phyloP scores from a whole-genome alignment of 2,888 invertebrate species.

The Periphyllus acericola region DNA sequence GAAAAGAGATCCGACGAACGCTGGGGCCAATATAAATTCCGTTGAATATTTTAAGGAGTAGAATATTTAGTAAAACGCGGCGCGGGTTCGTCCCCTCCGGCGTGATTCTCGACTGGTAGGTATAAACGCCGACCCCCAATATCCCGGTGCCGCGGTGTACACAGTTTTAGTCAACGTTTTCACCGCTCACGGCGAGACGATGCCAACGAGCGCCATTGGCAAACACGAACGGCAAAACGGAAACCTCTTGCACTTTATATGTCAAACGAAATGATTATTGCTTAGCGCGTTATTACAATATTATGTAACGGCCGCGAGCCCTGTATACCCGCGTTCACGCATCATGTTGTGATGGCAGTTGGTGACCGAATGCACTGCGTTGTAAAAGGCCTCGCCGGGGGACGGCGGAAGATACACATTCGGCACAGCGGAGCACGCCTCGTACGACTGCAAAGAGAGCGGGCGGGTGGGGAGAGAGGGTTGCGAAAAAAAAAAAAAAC shows the following conservation, averaged over 20 bases:
- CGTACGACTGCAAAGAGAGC: background rate
- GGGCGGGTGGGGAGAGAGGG: background rate
- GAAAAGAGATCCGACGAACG: background rate
- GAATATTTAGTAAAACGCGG: background rate
- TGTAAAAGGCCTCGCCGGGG: slow-evolving; percentile 33
- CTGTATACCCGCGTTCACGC: slow-evolving; percentile 6
- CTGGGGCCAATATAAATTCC: background rate
- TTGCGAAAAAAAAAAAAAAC: slow-evolving; percentile 37
- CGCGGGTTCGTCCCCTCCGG: background rate
- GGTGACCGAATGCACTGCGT: slow-evolving; percentile 23
- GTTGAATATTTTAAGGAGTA: slow-evolving; percentile 5
- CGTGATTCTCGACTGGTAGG: background rate
- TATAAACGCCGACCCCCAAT: background rate
- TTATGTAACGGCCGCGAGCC: background rate
- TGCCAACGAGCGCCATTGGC: slow-evolving; percentile 4
- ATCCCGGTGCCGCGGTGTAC: background rate
- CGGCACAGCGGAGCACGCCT: background rate
- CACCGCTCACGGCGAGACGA: background rate
- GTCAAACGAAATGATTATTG: slow-evolving; percentile 46
- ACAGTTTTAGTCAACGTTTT: background rate
- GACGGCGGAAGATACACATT: slow-evolving; percentile 9
- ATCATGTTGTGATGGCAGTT: slow-evolving; percentile 14
- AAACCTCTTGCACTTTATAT: slow-evolving; percentile 57
- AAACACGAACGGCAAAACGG: background rate
- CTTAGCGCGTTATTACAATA: slow-evolving; percentile 4